Evolutionary conservation across 2,113 vertebrate genomes (phyloP), one percentile per base, ranked within the genome.

Genomic region (Callopanchax toddi): DNA sequence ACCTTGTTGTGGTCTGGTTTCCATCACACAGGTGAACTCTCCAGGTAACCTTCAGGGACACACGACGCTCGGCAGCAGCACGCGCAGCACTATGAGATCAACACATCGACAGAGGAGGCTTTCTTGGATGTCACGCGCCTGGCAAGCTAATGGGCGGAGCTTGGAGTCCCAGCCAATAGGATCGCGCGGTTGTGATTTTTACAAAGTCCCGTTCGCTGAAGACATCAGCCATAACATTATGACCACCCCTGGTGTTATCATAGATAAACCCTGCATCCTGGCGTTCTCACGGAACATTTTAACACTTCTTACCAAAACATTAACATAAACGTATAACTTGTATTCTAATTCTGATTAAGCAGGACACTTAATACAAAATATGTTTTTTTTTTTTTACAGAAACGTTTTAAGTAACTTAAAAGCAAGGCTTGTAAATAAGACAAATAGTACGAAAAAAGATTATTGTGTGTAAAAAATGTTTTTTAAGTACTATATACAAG

Each of bases 1-100:
- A 93, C 92, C 91, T 84, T 91, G 91, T 70, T 91, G 91, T 70
- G 91, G 91, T 66, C 81, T 84, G 54, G 79, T 86, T 76, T 93
- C 92, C 92, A 93, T 93, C 49, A 43, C 39, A 11, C 45, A 68
- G 67, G 50, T 74, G 50, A 71, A 11, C 45, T 74, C 54, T 67
- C 20, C 29, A 13, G 26, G 26, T 7, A 11, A 26, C 32, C 74
- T 48, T 40, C 61, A 6, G 56, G 55, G 44, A 56, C 52, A 37
- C 18, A 53, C 39, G 10, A 34, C 5, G 29, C 4, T 29, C 13
- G 29, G 29, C 29, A 8, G 26, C 18, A 32, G 66, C 60, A 76
- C 65, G 62, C 66, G 62, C 13, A 16, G 53, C 60, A 39, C 29
- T 34, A 26, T 54, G 2, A 3, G 74, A 62, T 65, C 69, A 37